phyloP scores from a whole-genome alignment of 2,888 invertebrate species.

The Hydrotaea diabolus region DNA sequence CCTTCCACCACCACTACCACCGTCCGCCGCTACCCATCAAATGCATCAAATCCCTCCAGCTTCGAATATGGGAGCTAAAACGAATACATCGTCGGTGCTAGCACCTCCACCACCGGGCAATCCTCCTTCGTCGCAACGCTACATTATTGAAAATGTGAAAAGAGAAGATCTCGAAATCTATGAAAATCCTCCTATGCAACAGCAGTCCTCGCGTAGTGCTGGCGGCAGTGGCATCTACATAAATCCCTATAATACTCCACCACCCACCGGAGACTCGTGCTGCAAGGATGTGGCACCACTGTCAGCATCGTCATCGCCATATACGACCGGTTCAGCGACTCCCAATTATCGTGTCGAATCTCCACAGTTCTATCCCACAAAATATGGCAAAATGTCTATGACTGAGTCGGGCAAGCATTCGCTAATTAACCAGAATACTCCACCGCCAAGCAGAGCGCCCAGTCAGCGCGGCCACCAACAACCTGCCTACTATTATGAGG shows the following conservation, averaged over 20 bases:
- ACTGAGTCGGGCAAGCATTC: slow-evolving; percentile 27
- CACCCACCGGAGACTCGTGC: slow-evolving; percentile 66
- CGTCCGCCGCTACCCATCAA: slow-evolving; percentile 53
- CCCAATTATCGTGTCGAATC: slow-evolving; percentile 64
- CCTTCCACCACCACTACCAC: slow-evolving; percentile 59
- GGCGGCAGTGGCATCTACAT: slow-evolving; percentile 72
- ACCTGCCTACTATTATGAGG: slow-evolving; percentile 65
- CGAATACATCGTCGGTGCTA: slow-evolving; percentile 18
- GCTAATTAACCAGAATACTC: slow-evolving; percentile 69
- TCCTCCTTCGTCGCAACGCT: slow-evolving; percentile 50
- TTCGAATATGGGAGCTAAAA: slow-evolving; percentile 57
- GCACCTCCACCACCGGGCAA: slow-evolving; percentile 32
- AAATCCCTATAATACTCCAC: slow-evolving; percentile 74
- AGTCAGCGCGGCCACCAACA: slow-evolving; percentile 60
- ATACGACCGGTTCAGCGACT: slow-evolving; percentile 60
- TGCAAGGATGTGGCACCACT: slow-evolving; percentile 66
- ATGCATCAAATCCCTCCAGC: slow-evolving; percentile 45
- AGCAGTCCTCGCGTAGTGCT: slow-evolving; percentile 27
- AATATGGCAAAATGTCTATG: slow-evolving; percentile 72
- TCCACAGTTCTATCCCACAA: slow-evolving; percentile 71
- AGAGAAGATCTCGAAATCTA: slow-evolving; percentile 65
- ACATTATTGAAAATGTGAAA: slow-evolving; percentile 63
- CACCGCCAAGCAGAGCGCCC: slow-evolving; percentile 63
- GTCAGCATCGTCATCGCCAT: slow-evolving; percentile 68
- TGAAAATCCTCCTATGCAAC: slow-evolving; percentile 57